Percentiles rank a stretch among this genome's conserved stretches.
phyloP scores from a whole-genome alignment of 64 coral and sea anemone genomes.

The Platygyra sinensis region DNA sequence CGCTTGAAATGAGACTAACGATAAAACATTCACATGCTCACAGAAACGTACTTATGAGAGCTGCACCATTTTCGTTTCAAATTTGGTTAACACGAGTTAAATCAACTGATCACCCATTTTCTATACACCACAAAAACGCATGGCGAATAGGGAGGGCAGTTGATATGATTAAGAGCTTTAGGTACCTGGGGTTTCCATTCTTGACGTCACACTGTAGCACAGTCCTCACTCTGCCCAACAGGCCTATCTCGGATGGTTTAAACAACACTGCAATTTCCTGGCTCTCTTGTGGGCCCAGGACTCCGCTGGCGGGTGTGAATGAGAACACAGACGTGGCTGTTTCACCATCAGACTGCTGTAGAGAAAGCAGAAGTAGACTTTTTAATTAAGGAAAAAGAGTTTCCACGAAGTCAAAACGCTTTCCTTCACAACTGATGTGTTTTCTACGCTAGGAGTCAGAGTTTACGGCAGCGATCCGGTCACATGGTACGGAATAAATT shows the following conservation, averaged over 20 bases:
- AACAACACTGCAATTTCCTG: conserved; percentile 60
- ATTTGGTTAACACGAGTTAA: too few relatives aligned
- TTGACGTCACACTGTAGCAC: conserved; percentile 75
- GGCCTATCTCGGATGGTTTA: conserved; percentile 30
- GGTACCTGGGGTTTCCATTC: conserved; percentile 79
- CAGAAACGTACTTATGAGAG: too few relatives aligned
- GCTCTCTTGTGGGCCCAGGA: conserved; percentile 63
- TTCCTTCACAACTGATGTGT: too few relatives aligned
- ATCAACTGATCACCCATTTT: too few relatives aligned
- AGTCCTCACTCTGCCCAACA: conserved; percentile 78
- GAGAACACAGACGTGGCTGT: conserved; percentile 58
- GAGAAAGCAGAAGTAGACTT: not conserved
- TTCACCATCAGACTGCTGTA: not conserved
- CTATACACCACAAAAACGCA: not conserved
- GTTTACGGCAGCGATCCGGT: too few relatives aligned
- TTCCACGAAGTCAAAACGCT: too few relatives aligned
- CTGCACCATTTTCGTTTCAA: too few relatives aligned
- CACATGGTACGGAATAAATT: too few relatives aligned
- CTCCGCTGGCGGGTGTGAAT: conserved; percentile 70
- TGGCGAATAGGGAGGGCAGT: not conserved
- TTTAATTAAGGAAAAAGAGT: not conserved
- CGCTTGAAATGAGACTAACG: too few relatives aligned
- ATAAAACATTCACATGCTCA: too few relatives aligned
- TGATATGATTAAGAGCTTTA: not conserved
- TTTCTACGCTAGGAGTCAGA: too few relatives aligned